phyloP scores from a whole-genome alignment of 2,888 invertebrate species.

The Leptarthrus brevirostris region DNA sequence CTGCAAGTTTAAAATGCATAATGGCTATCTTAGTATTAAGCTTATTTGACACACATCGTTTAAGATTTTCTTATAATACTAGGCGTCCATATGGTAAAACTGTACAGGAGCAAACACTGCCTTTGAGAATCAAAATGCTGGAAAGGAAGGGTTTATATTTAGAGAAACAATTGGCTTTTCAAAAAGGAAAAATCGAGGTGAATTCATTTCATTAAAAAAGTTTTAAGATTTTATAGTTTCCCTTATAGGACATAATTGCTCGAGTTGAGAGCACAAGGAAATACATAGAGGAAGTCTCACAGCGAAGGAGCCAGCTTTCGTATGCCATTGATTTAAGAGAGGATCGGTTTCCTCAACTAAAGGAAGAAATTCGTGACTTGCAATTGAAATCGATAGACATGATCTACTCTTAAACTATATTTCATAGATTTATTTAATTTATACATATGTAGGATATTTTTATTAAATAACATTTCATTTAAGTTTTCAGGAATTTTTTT shows the following conservation, averaged over 20 bases:
- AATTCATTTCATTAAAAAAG: not conserved
- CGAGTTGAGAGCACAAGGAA: not conserved
- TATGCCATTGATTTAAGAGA: not conserved
- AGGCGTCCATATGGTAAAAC: conserved; percentile 58
- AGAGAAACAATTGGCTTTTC: conserved; percentile 56
- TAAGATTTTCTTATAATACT: conserved; percentile 2
- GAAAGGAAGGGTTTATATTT: conserved; percentile 56
- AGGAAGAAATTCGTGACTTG: not conserved
- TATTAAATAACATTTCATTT: not conserved
- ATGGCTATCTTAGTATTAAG: no score
- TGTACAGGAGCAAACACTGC: conserved; percentile 56
- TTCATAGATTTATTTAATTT: not conserved
- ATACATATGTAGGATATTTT: no score
- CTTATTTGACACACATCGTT: no score
- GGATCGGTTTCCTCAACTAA: not conserved
- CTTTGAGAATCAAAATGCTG: conserved; percentile 57
- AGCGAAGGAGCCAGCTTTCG: not conserved
- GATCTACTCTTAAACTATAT: not conserved
- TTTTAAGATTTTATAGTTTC: not conserved
- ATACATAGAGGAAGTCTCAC: not conserved
- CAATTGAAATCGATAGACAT: conserved; percentile 11
- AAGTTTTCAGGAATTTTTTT: not conserved
- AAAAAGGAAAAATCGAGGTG: conserved; percentile 56
- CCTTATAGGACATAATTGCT: not conserved
- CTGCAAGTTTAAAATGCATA: no score